Conservation (phyloP, 1,140 invertebrate genomes). For the Schlechtendalia chinensis region DNA sequence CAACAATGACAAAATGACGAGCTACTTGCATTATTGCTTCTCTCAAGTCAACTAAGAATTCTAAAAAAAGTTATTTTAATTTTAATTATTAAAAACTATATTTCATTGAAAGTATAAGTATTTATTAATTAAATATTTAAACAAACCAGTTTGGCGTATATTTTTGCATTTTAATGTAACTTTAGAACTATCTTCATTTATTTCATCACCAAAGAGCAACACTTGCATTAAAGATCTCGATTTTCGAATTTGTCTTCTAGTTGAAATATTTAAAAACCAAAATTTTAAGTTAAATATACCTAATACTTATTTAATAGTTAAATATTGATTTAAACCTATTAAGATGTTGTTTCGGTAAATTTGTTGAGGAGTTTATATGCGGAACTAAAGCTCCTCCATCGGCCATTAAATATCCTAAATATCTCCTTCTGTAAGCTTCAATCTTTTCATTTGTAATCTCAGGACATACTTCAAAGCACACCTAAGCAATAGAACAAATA, state of each 20-base stretch:
- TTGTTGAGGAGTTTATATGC: conserved; percentile 82
- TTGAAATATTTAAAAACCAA: conserved; percentile 42
- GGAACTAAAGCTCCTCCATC: conserved; percentile 89
- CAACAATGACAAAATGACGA: conserved; percentile 80
- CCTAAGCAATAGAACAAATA: conserved; percentile 54
- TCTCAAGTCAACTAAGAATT: conserved; percentile 92
- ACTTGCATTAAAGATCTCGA: conserved; percentile 88
- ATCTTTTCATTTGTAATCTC: conserved; percentile 82
- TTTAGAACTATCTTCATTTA: conserved; percentile 88
- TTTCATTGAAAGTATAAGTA: not conserved
- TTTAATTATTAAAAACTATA: not conserved
- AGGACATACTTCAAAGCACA: conserved; percentile 63
- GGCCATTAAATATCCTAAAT: conserved; percentile 93
- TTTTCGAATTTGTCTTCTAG: conserved; percentile 81
- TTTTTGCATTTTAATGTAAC: conserved; percentile 83
- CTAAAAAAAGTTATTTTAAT: conserved; percentile 57
- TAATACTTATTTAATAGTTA: not conserved
- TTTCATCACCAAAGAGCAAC: conserved; percentile 78
- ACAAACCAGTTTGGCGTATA: conserved; percentile 81
- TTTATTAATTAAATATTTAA: not conserved
- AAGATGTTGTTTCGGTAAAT: conserved; percentile 88
- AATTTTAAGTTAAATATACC: not conserved
- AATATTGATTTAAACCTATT: conserved; percentile 59
- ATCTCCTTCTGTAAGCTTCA: conserved; percentile 85
- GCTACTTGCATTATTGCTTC: conserved; percentile 92